Evolutionary conservation across 1,140 invertebrate genomes (phyloP), one percentile per base, ranked within the genome.

Genomic region (Zeugodacus cucurbitae): DNA sequence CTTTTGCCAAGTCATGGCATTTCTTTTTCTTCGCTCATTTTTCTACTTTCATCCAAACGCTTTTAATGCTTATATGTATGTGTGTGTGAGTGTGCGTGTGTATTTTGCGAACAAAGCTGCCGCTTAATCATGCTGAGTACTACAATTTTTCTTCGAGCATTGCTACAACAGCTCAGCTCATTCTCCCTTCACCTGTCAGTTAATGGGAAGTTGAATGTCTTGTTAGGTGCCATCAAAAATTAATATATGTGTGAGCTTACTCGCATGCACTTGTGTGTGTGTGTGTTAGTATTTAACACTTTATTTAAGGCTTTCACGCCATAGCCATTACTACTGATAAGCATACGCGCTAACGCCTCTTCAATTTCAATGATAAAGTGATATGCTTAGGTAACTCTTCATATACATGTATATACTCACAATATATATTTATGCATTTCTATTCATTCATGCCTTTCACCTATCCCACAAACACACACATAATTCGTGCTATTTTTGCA

Each of bases 51-150:
- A 22, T 78, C 0, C 37, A 44, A 37, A 8, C 22, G 22, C 34
- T 26, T 62, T 62, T 62, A 54, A 26, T 8, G 58, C 58, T 20
- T n/a, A 20, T 59, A 64, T 64, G 14, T 41, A 14, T 14, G 17
- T 70, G 11, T 70, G 7, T 70, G 58, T 59, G 20, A 3, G 11
- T n/a, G 20, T 59, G 11, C 17, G n/a, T 74, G 17, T 74, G 34
- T 37, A 7, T 74, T 37, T 10, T 74, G 3, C 32, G 29, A 74
- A 74, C 67, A 74, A 82, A 82, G 41, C 41, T 82, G 34, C 41
- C 8, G n/a, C 34, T 48, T 82, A 82, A 82, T 82, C 74, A 82
- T 5, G 37, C 41, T 82, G 74, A 48, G 74, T 82, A 82, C 74
- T 82, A 29, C 37, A 54, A 48, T 54, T 82, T 82, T 82, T 48